Evolutionary conservation across 2,113 vertebrate genomes (phyloP).

Genomic region (Brachyhypopomus occidentalis): DNA sequence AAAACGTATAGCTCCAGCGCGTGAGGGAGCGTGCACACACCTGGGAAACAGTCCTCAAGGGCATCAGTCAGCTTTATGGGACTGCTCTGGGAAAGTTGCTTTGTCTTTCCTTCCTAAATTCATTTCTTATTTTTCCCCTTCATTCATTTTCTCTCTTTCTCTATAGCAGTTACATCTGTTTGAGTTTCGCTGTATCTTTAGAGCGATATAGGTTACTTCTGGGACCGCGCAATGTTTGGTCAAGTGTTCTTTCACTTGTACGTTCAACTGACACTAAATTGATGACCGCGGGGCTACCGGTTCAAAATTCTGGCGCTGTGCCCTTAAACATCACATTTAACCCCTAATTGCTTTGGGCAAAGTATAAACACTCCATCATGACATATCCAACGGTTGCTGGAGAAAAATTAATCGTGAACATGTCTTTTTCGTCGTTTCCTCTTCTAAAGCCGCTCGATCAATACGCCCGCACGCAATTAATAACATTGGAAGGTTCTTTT

Average conservation of each 20-base stretch:
- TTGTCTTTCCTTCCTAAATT: constrained; percentile 64
- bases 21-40: constrained; percentile 63
- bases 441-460: background rate
- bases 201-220: constrained; percentile 5
- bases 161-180: constrained; percentile 74
- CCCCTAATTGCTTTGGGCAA: background rate
- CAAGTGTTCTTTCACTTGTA: constrained; percentile 58
- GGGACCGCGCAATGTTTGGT: constrained; percentile 50
- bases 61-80: constrained; percentile 82
- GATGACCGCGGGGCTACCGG: constrained; percentile 15
- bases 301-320: background rate
- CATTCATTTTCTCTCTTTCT: constrained; percentile 42
- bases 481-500: too few species aligned
- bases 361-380: background rate
- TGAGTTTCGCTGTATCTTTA: constrained; percentile 66
- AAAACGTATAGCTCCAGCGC: constrained; percentile 52
- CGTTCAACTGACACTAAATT: constrained; percentile 39
- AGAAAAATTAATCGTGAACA: background rate
- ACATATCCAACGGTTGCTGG: constrained; percentile 3
- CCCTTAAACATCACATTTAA: background rate
- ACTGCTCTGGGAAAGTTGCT: constrained; percentile 75
- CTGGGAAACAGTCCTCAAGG: constrained; percentile 79
- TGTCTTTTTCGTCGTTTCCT: background rate
- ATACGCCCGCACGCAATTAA: constrained; percentile 5
- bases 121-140: constrained; percentile 59